Conservation (phyloP, 2,113 vertebrate species). For the Notiomystis cincta region DNA sequence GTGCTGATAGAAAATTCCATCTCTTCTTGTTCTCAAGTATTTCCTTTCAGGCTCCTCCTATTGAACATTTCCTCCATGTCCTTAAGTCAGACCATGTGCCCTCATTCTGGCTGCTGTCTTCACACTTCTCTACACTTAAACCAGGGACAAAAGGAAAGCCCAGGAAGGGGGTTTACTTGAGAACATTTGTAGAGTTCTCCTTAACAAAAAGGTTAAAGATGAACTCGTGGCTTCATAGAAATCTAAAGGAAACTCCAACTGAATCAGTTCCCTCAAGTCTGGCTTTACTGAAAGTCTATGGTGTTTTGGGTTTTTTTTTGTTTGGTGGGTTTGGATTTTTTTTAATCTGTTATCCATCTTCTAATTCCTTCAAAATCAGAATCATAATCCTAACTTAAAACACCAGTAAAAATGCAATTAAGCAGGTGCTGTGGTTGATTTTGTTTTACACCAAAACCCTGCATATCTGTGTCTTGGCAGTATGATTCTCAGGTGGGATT, state of each 20-base stretch:
- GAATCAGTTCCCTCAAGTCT: not conserved
- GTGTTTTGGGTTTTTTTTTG: not conserved
- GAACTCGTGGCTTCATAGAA: not conserved
- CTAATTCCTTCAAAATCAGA: not conserved
- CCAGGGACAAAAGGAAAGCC: not conserved
- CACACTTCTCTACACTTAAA: not conserved
- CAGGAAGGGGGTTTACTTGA: not conserved
- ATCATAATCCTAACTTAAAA: not conserved
- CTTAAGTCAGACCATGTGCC: not conserved
- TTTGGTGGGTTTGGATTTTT: not conserved
- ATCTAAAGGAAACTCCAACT: not conserved
- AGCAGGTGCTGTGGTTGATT: rapidly evolving
- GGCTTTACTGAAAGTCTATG: not conserved
- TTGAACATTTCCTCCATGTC: not conserved
- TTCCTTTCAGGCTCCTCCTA: not conserved
- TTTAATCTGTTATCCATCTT: not conserved
- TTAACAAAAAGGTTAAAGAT: not conserved
- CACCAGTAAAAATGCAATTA: not conserved
- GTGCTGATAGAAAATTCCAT: not conserved
- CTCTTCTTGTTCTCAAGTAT: not conserved
- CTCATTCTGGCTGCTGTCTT: not conserved
- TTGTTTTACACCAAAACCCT: not conserved
- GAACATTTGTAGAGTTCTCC: not conserved
- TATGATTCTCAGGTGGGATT: not conserved
- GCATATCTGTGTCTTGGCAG: not conserved